Evolutionary conservation across 2,888 invertebrate genomes (phyloP).

Genomic region (Brachyptera risi): DNA sequence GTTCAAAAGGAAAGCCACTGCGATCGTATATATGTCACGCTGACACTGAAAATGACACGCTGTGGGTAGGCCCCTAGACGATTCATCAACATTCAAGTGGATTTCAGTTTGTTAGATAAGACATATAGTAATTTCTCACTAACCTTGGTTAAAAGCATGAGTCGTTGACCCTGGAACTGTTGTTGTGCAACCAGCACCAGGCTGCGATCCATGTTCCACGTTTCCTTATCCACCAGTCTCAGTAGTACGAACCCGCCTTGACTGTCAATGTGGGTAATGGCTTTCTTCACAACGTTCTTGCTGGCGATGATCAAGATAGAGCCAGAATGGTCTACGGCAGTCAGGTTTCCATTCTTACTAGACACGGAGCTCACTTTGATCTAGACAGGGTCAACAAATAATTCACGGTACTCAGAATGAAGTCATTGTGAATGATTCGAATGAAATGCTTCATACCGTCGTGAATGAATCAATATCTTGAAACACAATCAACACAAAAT

Average conservation of each 20-base stretch:
- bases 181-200: background rate
- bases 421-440: too few species aligned
- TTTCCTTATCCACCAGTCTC: background rate
- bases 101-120: too few species aligned
- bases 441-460: too few species aligned
- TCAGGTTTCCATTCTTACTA: background rate
- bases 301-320: conserved; percentile 1
- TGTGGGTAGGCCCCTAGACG: background rate
- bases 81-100: too few species aligned
- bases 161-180: background rate
- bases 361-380: background rate
- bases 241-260: background rate
- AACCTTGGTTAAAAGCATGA: conserved; percentile 2
- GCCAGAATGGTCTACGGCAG: background rate
- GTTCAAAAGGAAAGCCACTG: too few species aligned
- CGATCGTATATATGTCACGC: too few species aligned
- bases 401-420: too few species aligned
- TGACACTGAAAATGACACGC: too few species aligned
- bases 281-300: background rate
- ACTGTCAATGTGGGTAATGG: background rate
- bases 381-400: too few species aligned
- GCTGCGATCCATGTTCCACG: conserved; percentile 1
- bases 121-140: too few species aligned
- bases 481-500: too few species aligned
- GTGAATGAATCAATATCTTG: too few species aligned